These are phyloP conservation scores for Melanotaenia maccullochi DNA, from an alignment of 2,797 vertebrate species.

Conservation along the genomic window DNA sequence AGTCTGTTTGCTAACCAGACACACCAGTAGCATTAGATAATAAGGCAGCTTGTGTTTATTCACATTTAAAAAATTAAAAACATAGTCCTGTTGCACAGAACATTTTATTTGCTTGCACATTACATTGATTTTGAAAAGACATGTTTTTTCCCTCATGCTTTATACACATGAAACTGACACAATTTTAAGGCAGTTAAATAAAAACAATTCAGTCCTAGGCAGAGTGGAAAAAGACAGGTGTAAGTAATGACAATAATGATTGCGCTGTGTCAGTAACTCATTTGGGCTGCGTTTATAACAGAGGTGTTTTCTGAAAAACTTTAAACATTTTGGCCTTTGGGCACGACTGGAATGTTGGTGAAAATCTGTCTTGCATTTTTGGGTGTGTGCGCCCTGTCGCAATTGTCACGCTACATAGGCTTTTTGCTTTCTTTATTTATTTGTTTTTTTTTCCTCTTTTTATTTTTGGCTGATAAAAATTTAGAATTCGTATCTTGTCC, in stretches of 20 bases:
- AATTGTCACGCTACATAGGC: no score
- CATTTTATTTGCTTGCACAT: constrained; percentile 5
- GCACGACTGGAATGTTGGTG: neutral
- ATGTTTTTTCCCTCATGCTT: neutral
- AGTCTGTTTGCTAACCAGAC: constrained; percentile 39
- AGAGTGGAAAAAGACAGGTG: neutral
- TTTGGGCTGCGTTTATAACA: neutral
- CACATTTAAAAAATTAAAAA: constrained; percentile 10
- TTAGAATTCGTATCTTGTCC: no score
- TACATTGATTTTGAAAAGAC: neutral
- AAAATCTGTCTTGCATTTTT: neutral
- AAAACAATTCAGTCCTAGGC: neutral
- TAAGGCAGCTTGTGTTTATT: constrained; percentile 44
- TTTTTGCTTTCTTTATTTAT: neutral
- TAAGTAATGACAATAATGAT: neutral
- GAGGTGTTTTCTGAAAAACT: neutral
- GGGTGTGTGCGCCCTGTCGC: no score
- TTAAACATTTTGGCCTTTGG: neutral
- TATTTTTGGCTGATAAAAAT: neutral
- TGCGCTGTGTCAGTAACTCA: neutral
- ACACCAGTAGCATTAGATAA: constrained; percentile 44
- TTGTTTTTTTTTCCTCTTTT: neutral
- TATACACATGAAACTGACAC: neutral
- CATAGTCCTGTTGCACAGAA: neutral
- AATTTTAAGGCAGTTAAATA: neutral